Evolutionary conservation across 2,797 vertebrate genomes (phyloP).

Genomic region (Pyrocephalus nanus): DNA sequence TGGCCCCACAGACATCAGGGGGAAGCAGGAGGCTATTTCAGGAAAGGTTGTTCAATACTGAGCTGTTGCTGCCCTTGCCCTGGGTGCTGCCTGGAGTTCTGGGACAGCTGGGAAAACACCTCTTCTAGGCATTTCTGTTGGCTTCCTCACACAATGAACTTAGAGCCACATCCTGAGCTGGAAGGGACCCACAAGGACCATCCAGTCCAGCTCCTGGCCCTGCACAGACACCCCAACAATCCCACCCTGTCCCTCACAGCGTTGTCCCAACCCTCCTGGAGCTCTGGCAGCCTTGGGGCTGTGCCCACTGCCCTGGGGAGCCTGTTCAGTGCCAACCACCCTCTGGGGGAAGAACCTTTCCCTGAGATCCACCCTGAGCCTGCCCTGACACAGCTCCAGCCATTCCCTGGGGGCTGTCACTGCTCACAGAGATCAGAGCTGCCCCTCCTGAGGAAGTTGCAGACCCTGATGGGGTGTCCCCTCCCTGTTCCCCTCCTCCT

Average conservation of each 20-base stretch:
- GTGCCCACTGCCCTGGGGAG: neutral
- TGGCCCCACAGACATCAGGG: neutral
- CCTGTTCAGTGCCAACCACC: neutral
- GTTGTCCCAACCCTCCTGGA: neutral
- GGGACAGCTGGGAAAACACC: neutral
- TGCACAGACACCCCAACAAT: neutral
- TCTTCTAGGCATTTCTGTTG: neutral
- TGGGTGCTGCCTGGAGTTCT: neutral
- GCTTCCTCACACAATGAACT: neutral
- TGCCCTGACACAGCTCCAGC: neutral
- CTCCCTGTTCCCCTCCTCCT: neutral
- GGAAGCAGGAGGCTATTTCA: neutral
- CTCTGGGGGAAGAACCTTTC: neutral
- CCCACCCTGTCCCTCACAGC: neutral
- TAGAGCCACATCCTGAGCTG: neutral
- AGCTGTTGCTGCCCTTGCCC: neutral
- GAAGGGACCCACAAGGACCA: accelerated
- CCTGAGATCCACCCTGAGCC: neutral
- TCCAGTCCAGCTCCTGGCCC: accelerated
- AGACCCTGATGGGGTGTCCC: accelerated
- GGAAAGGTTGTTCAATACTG: neutral
- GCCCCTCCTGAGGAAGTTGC: neutral
- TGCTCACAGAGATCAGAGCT: neutral
- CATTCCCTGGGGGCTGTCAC: neutral
- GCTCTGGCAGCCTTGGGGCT: slow-evolving; percentile 2